Evolutionary conservation across 2,888 invertebrate genomes (phyloP).

Genomic region (Dascillus cervinus): DNA sequence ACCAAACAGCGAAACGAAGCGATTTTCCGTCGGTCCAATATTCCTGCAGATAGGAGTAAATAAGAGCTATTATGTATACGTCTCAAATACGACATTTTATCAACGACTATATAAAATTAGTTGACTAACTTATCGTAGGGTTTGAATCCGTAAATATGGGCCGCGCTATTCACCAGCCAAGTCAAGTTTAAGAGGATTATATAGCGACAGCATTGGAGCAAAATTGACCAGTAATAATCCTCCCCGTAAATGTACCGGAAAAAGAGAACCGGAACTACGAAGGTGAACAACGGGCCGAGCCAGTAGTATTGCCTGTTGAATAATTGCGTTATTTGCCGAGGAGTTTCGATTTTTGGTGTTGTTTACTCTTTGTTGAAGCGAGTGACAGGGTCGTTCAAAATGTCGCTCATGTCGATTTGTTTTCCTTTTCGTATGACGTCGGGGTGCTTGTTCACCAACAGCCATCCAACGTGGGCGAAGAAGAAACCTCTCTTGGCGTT

Average conservation of each 20-base stretch:
- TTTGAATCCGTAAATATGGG: constrained; percentile 72
- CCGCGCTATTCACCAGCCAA: constrained; percentile 86
- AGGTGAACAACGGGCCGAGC: no score
- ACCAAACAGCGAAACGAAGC: constrained; percentile 61
- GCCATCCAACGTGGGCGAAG: constrained; percentile 90
- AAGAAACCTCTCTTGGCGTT: no score
- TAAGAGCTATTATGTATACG: no score
- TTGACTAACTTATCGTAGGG: constrained; percentile 62
- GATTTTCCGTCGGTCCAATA: constrained; percentile 74
- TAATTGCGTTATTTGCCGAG: no score
- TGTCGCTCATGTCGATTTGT: constrained; percentile 74
- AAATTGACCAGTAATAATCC: constrained; percentile 54
- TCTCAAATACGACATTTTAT: no score
- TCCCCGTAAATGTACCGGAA: constrained; percentile 78
- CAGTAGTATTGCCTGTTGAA: no score
- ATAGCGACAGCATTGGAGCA: constrained; percentile 65
- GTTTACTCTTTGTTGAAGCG: constrained; percentile 68
- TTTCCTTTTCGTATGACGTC: constrained; percentile 70
- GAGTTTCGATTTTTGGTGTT: no score
- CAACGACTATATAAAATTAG: no score
- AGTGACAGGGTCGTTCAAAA: constrained; percentile 67
- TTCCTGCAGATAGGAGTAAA: no score
- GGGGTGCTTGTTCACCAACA: constrained; percentile 83
- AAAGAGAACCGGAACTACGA: no score
- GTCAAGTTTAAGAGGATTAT: constrained; percentile 70